Evolutionary conservation across 2,113 vertebrate species (phyloP), one percentile per base, ranked within the genome.

Genomic region (Pollachius pollachius): DNA sequence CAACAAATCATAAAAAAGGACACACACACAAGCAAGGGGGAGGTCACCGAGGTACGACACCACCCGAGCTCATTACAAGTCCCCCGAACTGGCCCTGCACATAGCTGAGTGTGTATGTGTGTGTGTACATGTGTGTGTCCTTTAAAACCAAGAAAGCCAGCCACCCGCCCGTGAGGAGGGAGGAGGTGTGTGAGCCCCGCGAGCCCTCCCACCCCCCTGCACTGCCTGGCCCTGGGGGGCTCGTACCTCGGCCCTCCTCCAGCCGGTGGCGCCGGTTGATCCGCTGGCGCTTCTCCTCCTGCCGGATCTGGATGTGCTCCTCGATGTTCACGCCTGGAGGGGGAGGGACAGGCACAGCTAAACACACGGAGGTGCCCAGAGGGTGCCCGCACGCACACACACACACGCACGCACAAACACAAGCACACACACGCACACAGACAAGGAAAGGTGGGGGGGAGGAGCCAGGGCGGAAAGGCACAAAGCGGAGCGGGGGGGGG

Each of bases 301-400:
- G 96, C 2, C 96, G 90, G 79, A 98, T 93, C 82, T 98, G 97
- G 90, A 98, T 96, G 82, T 98, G 96, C 76, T 99, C 97, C 89
- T 99, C 97, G 78, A 99, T 98, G 86, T 99, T 99, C 84, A 99
- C 97, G 72, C 97, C 96, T 88, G 96, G 95, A 84, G 90, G 91
- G 84, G 96, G 95, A 87, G 92, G 92, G 88, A 99, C 96, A 92
- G 96, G 96, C 77, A 98, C 96, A 94, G 96, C 96, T 99, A 85
- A 92, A 87, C 87, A 86, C 84, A 91, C 85, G 81, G 76, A 34
- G 80, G 83, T 64, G 72, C 75, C 72, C 72, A 79, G 74, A 34
- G 2, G 56, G 23, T 16, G 12, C 41, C 9, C 41, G 12, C 41
- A 48, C 41, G 1, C 41, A 13, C 41, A 48, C 41, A 48, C 41